Conservation (phyloP, 2,113 vertebrate species). For the Gyps fulvus region DNA sequence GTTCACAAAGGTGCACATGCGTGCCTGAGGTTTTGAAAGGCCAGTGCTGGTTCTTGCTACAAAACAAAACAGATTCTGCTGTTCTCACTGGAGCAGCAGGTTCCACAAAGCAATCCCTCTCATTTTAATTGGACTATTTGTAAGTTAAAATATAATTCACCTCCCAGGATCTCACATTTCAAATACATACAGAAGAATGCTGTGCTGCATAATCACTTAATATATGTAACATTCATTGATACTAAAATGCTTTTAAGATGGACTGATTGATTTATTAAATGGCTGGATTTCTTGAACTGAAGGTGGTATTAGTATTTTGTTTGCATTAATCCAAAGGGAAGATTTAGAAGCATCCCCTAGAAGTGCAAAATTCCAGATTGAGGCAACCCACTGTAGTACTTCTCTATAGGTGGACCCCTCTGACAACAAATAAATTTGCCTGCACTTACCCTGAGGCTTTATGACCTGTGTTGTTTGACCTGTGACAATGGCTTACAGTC, state of each 20-base stretch:
- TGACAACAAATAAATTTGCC: not conserved
- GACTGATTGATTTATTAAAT: not conserved
- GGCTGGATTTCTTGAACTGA: not conserved
- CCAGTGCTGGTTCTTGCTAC: not conserved
- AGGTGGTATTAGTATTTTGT: not conserved
- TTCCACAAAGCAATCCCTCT: not conserved
- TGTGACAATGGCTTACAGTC: not conserved
- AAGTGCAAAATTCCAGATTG: not conserved
- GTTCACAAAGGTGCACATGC: fast-evolving
- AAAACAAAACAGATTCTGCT: not conserved
- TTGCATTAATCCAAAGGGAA: not conserved
- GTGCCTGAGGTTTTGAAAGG: not conserved
- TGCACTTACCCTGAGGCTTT: not conserved
- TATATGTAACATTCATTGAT: not conserved
- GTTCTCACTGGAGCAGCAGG: not conserved
- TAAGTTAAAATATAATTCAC: not conserved
- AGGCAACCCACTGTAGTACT: not conserved
- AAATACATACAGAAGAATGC: not conserved
- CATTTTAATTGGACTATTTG: not conserved
- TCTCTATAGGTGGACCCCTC: not conserved
- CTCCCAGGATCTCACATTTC: not conserved
- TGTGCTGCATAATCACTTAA: not conserved
- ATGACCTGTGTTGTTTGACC: not conserved
- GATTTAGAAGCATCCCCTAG: not conserved
- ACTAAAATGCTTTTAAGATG: not conserved